Base-by-base conservation (phyloP, 2,888 invertebrate species). In the Synergus gifuensis region DNA sequence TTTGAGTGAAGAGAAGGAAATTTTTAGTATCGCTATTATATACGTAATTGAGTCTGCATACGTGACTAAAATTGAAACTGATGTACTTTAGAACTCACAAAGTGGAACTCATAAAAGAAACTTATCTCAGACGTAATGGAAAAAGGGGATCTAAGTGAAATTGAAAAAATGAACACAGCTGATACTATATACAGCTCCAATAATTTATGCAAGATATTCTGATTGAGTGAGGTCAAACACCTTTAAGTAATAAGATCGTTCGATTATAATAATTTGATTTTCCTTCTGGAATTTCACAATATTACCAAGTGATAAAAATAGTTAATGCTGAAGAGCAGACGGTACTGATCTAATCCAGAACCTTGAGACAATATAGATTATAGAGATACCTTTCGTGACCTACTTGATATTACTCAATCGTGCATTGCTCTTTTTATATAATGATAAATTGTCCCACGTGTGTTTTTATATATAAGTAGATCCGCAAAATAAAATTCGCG, bases 131-230 rank as follows among this genome's bases (percentile, higher is more conserved):
- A 54, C 8, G 16, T 54, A 54, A n/a, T 54, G 76, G 58, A 76
- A 76, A 40, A 40, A 28, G 42, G 60, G 14, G 22, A 58, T 58
- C 36, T 77, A 42, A 77, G 46, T 66, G 42, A 66, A 64, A 77
- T 28, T 77, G 40, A 54, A 54, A n/a, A 54, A 54, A n/a, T 54
- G 7, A 54, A 54, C 2, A 54, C 28, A 28, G 3, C 28, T 28
- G 28, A 28, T 28, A 28, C 28, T 28, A 3, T n/a, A n/a, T n/a
- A n/a, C 2, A 28, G 28, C 28, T 0, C 3, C 28, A 28, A 28
- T 28, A 28, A 28, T 28, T 28, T 28, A 28, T 28, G 28, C 28
- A 28, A 28, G 22, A 28, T 28, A 28, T 28, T 28, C 28, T 28
- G 28, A 28, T 28, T 28, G 28, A 28, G 3, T 28, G 28, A 28